These are phyloP conservation scores for Condylura cristata DNA, from an alignment of 2,113 vertebrate species.

Conservation along the genomic window DNA sequence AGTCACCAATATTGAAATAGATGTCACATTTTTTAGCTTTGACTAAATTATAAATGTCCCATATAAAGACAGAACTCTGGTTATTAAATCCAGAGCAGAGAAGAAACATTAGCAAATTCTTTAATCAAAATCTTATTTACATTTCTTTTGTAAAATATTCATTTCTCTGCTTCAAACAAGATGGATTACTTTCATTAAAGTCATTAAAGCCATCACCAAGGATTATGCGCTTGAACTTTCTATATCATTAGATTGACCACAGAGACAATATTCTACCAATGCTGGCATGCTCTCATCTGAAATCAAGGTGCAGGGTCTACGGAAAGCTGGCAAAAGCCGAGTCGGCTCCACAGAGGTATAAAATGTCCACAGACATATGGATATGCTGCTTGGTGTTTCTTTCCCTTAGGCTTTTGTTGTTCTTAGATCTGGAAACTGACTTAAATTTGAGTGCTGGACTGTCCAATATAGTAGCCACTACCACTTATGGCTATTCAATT, in stretches of 20 bases:
- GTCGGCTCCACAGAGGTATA: neutral
- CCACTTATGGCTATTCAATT: slow-evolving; percentile 6
- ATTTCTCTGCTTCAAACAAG: slow-evolving; percentile 51
- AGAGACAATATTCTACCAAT: neutral
- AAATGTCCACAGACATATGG: neutral
- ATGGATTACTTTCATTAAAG: slow-evolving; percentile 51
- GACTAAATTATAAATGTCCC: slow-evolving; percentile 67
- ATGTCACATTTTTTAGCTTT: slow-evolving; percentile 65
- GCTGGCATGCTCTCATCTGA: neutral
- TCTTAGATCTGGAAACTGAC: neutral
- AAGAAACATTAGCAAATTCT: slow-evolving; percentile 49
- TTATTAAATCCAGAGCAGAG: slow-evolving; percentile 35
- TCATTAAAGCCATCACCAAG: slow-evolving; percentile 57
- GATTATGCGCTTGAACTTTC: slow-evolving; percentile 40
- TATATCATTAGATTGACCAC: neutral
- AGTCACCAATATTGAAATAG: neutral
- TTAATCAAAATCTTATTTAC: slow-evolving; percentile 54
- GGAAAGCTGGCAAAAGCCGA: slow-evolving; percentile 16
- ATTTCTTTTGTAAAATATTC: slow-evolving; percentile 32
- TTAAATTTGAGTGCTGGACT: slow-evolving; percentile 10
- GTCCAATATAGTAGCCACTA: neutral
- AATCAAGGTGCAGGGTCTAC: slow-evolving; percentile 25
- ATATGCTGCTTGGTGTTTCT: neutral
- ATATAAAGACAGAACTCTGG: neutral
- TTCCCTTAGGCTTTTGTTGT: slow-evolving; percentile 4